These are phyloP conservation scores for Brevimyrus niger DNA, from an alignment of 2,113 vertebrate genomes.

Conservation along the genomic window DNA sequence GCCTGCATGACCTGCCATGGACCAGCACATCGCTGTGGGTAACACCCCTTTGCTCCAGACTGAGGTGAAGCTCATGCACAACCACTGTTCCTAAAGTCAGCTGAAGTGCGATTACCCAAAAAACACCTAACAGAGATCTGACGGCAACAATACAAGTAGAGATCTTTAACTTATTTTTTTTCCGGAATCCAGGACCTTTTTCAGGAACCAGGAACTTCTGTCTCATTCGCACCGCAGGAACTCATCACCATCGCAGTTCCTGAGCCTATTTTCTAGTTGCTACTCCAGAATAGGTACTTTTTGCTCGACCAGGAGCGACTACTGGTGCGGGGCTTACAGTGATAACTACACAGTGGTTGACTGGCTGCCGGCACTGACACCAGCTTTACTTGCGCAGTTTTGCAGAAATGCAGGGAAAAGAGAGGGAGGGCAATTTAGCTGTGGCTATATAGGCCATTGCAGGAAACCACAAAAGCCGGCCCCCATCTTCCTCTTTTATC, in stretches of 20 bases:
- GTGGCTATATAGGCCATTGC: neutral
- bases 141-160: neutral
- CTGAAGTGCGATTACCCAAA: neutral
- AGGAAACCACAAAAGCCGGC: neutral
- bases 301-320: neutral
- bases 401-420: neutral
- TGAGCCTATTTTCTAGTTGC: neutral
- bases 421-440: neutral
- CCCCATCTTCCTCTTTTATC: neutral
- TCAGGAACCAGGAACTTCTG: neutral
- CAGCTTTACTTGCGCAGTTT: neutral
- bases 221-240: neutral
- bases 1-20: neutral
- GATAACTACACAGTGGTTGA: neutral
- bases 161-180: neutral
- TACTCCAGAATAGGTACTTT: neutral
- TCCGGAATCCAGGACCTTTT: neutral
- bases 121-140: neutral
- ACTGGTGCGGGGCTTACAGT: neutral
- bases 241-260: neutral
- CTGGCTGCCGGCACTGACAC: neutral
- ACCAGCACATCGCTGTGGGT: neutral
- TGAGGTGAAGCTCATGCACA: neutral
- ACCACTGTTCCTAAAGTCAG: neutral
- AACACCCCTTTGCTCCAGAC: neutral